phyloP scores from a whole-genome alignment of 2,888 invertebrate genomes.

The Rhingia rostrata region DNA sequence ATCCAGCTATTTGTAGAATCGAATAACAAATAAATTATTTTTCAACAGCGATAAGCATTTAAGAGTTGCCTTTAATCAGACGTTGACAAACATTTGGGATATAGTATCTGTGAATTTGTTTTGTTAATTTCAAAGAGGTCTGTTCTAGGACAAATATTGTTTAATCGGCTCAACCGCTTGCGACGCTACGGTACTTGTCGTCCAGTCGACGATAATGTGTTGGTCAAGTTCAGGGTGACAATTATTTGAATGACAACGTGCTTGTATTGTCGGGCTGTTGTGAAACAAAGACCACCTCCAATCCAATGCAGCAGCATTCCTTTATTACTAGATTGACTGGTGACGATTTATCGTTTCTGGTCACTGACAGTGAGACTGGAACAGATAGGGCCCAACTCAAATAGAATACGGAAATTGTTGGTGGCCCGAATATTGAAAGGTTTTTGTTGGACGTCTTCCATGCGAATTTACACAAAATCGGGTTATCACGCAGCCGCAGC shows the following conservation, averaged over 20 bases:
- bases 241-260: conserved; percentile 32
- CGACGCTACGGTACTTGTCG: conserved; percentile 3
- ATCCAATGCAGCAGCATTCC: background rate
- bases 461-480: background rate
- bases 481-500: conserved; percentile 3
- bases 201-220: conserved; percentile 27
- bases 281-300: conserved; percentile 4
- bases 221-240: conserved; percentile 65
- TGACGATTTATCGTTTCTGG: background rate
- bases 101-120: no score
- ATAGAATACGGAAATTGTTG: background rate
- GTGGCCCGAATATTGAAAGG: background rate
- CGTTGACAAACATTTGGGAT: background rate
- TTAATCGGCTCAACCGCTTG: background rate
- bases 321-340: conserved; percentile 8
- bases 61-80: background rate
- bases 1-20: background rate
- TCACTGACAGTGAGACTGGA: background rate
- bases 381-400: background rate
- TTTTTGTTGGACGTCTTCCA: conserved; percentile 14
- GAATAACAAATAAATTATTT: background rate
- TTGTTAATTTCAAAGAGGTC: background rate
- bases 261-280: conserved; percentile 25
- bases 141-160: background rate
- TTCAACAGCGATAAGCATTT: conserved; percentile 22